A percentile compares a stretch with the other conserved stretches of the same genome.
Conservation (phyloP, 2,113 vertebrate species). For the Strix uralensis region DNA sequence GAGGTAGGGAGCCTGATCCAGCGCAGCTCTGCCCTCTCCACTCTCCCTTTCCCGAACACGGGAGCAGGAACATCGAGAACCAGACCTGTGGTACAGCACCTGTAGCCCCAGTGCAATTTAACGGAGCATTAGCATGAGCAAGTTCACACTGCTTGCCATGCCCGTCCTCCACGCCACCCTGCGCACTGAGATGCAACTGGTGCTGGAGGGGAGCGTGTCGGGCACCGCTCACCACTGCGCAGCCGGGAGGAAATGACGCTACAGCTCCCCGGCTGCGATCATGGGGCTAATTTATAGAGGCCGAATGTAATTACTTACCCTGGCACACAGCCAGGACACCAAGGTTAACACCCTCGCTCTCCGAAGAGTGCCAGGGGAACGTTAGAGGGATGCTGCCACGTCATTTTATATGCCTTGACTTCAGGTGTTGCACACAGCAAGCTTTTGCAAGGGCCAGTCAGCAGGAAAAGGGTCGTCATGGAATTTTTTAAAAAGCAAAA, state of each 20-base stretch:
- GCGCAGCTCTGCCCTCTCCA: neutral
- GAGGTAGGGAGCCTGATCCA: neutral
- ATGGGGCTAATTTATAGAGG: neutral
- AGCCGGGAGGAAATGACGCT: neutral
- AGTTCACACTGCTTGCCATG: rapidly evolving
- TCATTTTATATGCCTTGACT: neutral
- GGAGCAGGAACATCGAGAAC: neutral
- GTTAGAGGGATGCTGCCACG: slow-evolving; percentile 16
- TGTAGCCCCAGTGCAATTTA: neutral
- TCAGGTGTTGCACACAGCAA: neutral
- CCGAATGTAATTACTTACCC: slow-evolving; percentile 7
- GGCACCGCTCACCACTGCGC: neutral
- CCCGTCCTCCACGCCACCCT: rapidly evolving
- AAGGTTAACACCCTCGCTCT: slow-evolving; percentile 40
- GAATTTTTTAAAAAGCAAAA: neutral
- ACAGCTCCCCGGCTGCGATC: neutral
- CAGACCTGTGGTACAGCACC: neutral
- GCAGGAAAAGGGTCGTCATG: neutral
- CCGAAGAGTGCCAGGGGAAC: neutral
- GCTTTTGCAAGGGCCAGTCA: neutral
- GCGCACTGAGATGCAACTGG: rapidly evolving
- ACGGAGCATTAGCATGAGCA: rapidly evolving
- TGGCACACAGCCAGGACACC: slow-evolving; percentile 18
- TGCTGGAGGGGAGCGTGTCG: rapidly evolving
- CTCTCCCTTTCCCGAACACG: rapidly evolving